Conservation (phyloP, 2,113 vertebrate genomes). For the Microcebus ravelobensis region DNA sequence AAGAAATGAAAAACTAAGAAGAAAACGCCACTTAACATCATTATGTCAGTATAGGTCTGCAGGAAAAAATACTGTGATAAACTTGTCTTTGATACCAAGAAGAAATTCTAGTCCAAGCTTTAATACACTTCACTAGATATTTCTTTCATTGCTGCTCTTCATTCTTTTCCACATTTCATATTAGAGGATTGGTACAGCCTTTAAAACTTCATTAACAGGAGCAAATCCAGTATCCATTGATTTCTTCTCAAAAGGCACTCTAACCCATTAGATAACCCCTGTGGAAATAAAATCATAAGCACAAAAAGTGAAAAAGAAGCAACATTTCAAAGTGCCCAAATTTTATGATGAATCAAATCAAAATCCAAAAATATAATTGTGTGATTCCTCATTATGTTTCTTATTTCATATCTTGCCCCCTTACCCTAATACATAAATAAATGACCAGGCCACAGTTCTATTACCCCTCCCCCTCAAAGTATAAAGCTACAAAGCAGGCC, state of each 20-base stretch:
- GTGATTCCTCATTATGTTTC: not conserved
- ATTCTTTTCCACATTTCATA: not conserved
- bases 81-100: slow-evolving; percentile 12
- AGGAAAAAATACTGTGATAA: slow-evolving; percentile 51
- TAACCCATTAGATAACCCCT: slow-evolving; percentile 98
- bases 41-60: not conserved
- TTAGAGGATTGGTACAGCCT: slow-evolving; percentile 36
- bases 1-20: slow-evolving; percentile 52
- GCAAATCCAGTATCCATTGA: slow-evolving; percentile 62
- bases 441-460: not conserved
- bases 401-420: not conserved
- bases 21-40: slow-evolving; percentile 34
- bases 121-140: not conserved
- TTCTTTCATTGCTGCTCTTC: slow-evolving; percentile 13
- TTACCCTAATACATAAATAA: not conserved
- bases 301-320: slow-evolving; percentile 29
- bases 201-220: slow-evolving; percentile 70
- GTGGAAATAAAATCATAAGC: slow-evolving; percentile 71
- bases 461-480: not conserved
- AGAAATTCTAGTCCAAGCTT: not conserved
- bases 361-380: not conserved
- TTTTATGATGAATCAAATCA: not conserved
- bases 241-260: slow-evolving; percentile 66
- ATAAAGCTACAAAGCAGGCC: not conserved
- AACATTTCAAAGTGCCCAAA: not conserved